phyloP scores from a whole-genome alignment of 2,888 invertebrate species.

The Boloria selene region DNA sequence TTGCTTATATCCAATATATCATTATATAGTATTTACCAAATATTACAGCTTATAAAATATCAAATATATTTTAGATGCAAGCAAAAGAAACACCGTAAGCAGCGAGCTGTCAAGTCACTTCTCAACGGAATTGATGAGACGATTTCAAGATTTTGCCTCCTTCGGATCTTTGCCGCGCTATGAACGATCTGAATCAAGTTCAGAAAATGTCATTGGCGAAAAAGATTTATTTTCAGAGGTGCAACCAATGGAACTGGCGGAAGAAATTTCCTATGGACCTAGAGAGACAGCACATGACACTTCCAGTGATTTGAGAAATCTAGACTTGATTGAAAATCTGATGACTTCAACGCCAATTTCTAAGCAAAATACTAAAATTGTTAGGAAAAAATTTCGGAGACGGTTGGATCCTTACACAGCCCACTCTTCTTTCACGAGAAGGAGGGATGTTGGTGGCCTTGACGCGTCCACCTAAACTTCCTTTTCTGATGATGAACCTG shows the following conservation, averaged over 20 bases:
- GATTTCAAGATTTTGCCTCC: neutral
- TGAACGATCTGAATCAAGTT: neutral
- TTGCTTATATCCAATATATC: too few species aligned
- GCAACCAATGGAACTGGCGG: neutral
- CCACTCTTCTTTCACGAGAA: neutral
- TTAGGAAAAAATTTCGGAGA: neutral
- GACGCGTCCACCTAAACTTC: constrained; percentile 8
- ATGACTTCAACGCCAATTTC: constrained; percentile 19
- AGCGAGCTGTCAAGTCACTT: neutral
- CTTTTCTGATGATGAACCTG: constrained; percentile 17
- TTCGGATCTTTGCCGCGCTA: constrained; percentile 2
- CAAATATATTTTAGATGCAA: constrained; percentile 25
- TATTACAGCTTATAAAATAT: neutral
- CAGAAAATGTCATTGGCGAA: neutral
- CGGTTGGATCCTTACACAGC: neutral
- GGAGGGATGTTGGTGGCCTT: neutral
- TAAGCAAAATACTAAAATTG: neutral
- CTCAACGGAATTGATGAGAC: constrained; percentile 22
- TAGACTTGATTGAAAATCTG: too few species aligned
- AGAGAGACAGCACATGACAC: neutral
- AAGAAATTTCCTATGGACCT: neutral
- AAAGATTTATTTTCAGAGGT: neutral
- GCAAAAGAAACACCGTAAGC: neutral
- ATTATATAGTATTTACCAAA: too few species aligned
- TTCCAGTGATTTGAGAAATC: neutral